phyloP scores from a whole-genome alignment of 2,888 invertebrate species.

The Nemapogon koenigi region DNA sequence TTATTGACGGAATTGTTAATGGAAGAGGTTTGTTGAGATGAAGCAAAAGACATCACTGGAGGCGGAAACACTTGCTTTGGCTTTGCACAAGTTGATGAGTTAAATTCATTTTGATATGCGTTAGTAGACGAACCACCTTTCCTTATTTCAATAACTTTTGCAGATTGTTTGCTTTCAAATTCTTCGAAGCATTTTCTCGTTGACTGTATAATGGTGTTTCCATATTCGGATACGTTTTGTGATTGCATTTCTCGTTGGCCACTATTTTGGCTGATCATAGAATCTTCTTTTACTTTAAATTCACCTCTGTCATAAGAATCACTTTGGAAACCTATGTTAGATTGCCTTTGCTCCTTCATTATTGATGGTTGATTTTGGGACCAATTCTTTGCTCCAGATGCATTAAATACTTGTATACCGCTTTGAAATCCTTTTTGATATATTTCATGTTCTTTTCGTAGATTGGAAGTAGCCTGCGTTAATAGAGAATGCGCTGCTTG shows the following conservation, averaged over 20 bases:
- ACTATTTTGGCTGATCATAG: slow-evolving; percentile 43
- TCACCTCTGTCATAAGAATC: slow-evolving; percentile 50
- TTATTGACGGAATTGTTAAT: slow-evolving; percentile 50
- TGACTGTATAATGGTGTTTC: slow-evolving; percentile 67
- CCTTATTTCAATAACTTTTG: slow-evolving; percentile 69
- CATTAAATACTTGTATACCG: slow-evolving; percentile 32
- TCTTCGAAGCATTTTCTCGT: slow-evolving; percentile 71
- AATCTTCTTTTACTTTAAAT: slow-evolving; percentile 42
- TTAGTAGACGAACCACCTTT: slow-evolving; percentile 44
- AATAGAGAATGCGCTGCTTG: slow-evolving; percentile 39
- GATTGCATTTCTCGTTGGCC: slow-evolving; percentile 49
- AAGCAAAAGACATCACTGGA: slow-evolving; percentile 37
- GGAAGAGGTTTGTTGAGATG: slow-evolving; percentile 38
- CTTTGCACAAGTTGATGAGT: slow-evolving; percentile 36
- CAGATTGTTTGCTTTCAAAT: slow-evolving; percentile 70
- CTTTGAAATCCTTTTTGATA: slow-evolving; percentile 45
- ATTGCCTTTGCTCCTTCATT: slow-evolving; percentile 50
- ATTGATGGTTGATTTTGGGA: slow-evolving; percentile 46
- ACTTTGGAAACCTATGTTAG: slow-evolving; percentile 53
- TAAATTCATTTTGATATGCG: slow-evolving; percentile 36
- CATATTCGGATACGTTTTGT: slow-evolving; percentile 60
- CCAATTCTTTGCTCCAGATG: slow-evolving; percentile 32
- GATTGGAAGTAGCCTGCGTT: slow-evolving; percentile 35
- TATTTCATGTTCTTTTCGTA: slow-evolving; percentile 51
- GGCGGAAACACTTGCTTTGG: slow-evolving; percentile 50